phyloP scores from a whole-genome alignment of 1,140 invertebrate genomes.

The Temnothorax longispinosus region DNA sequence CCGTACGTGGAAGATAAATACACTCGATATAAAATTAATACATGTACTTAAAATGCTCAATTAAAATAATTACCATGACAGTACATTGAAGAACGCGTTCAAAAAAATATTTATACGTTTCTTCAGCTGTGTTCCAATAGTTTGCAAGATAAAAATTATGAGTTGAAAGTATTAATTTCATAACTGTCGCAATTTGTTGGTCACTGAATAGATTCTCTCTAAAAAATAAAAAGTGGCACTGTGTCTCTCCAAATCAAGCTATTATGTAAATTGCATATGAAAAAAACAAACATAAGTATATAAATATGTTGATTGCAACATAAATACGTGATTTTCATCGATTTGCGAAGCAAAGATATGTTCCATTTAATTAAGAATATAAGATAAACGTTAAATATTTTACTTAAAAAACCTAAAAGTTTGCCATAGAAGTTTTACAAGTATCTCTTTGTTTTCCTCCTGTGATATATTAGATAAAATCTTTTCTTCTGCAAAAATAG shows the following conservation, averaged over 20 bases:
- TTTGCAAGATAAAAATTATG: conserved; percentile 76
- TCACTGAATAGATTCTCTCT: conserved; percentile 77
- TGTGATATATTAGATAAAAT: conserved; percentile 58
- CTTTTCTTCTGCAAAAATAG: conserved; percentile 71
- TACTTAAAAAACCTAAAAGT: conserved; percentile 73
- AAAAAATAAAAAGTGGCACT: conserved; percentile 50
- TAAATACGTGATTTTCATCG: conserved; percentile 24
- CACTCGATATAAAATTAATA: neutral
- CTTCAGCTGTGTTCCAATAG: conserved; percentile 68
- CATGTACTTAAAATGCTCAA: neutral
- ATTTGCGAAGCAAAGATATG: neutral
- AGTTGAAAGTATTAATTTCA: conserved; percentile 77
- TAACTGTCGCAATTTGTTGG: conserved; percentile 73
- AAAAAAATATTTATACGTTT: conserved; percentile 76
- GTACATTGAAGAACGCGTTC: conserved; percentile 71
- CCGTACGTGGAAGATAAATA: neutral
- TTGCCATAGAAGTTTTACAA: conserved; percentile 75
- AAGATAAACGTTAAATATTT: neutral
- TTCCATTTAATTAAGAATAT: neutral
- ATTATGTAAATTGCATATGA: neutral
- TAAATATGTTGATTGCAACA: neutral
- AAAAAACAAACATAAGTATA: neutral
- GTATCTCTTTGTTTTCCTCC: conserved; percentile 65
- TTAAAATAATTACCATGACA: conserved; percentile 52
- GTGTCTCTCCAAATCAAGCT: neutral